These are phyloP conservation scores for Neocrepidodera transversa DNA, from an alignment of 2,888 invertebrate species.

Conservation along the genomic window DNA sequence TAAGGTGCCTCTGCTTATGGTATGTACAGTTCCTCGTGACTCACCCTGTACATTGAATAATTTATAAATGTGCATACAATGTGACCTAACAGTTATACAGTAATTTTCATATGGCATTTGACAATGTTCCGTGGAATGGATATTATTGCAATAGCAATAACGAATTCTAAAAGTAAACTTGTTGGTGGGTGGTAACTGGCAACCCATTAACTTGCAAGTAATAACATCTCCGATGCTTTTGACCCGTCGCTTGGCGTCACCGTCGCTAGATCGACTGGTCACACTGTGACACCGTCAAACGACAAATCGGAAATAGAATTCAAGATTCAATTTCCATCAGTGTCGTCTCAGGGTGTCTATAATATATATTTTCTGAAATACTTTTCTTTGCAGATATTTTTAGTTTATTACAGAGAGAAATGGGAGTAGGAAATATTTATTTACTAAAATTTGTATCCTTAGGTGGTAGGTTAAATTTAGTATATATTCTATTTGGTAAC, in stretches of 20 bases:
- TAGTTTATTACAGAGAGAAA: too few relatives aligned
- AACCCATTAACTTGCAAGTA: conserved; percentile 44
- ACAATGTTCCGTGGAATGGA: conserved; percentile 36
- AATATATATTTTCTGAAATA: too few relatives aligned
- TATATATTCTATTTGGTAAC: too few relatives aligned
- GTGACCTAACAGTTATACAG: conserved; percentile 8
- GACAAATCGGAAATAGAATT: conserved; percentile 45
- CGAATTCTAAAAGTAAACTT: conserved; percentile 43
- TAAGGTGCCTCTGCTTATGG: too few relatives aligned
- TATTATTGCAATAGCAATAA: conserved; percentile 38
- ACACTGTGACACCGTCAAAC: conserved; percentile 35
- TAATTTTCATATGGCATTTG: conserved; percentile 19
- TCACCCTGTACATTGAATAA: too few relatives aligned
- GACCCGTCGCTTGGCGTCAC: conserved; percentile 38
- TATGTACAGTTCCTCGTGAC: not conserved
- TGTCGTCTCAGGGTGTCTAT: too few relatives aligned
- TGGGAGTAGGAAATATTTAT: too few relatives aligned
- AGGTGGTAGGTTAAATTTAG: too few relatives aligned
- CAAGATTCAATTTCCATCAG: conserved; percentile 33
- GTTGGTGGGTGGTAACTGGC: conserved; percentile 45
- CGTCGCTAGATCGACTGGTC: conserved; percentile 27
- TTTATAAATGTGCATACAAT: conserved; percentile 8
- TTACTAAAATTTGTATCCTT: too few relatives aligned
- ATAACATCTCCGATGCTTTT: conserved; percentile 43
- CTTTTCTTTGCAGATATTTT: too few relatives aligned